phyloP scores from a whole-genome alignment of 1,140 invertebrate species.

The Nephila pilipes region DNA sequence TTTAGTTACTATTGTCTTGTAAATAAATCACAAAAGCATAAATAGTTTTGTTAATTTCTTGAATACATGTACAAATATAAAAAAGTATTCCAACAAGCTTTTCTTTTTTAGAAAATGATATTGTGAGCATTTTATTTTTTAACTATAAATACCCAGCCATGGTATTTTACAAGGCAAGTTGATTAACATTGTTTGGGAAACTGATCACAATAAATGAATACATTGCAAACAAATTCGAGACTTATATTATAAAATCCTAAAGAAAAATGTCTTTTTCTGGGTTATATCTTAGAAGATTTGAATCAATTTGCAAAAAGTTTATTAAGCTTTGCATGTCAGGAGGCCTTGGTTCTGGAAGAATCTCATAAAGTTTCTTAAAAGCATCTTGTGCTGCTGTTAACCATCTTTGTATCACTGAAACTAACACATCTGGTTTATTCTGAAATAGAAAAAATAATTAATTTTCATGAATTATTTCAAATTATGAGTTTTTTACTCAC shows the following conservation, averaged over 20 bases:
- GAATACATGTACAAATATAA: not conserved
- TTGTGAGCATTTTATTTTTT: too few relatives aligned
- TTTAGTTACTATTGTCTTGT: constrained; percentile 33
- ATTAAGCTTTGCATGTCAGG: not conserved
- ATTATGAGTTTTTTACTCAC: too few relatives aligned
- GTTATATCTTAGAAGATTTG: constrained; percentile 7
- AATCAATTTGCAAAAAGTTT: constrained; percentile 35
- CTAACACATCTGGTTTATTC: constrained; percentile 23
- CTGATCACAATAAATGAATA: too few relatives aligned
- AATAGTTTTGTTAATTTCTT: not conserved
- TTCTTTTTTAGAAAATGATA: too few relatives aligned
- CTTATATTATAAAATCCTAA: not conserved
- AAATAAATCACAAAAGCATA: constrained; percentile 24
- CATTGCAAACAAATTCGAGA: not conserved
- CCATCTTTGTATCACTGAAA: constrained; percentile 43
- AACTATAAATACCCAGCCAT: too few relatives aligned
- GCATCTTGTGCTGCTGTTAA: constrained; percentile 23
- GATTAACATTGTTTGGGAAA: too few relatives aligned
- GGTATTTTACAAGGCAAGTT: too few relatives aligned
- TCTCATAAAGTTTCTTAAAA: constrained; percentile 27
- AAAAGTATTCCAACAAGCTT: too few relatives aligned
- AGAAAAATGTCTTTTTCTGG: not conserved
- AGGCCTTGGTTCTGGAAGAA: constrained; percentile 34
- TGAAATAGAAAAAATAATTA: not conserved
- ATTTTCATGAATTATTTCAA: too few relatives aligned